Base-by-base conservation (phyloP, 2,113 vertebrate genomes). In the Paratilapia polleni region DNA sequence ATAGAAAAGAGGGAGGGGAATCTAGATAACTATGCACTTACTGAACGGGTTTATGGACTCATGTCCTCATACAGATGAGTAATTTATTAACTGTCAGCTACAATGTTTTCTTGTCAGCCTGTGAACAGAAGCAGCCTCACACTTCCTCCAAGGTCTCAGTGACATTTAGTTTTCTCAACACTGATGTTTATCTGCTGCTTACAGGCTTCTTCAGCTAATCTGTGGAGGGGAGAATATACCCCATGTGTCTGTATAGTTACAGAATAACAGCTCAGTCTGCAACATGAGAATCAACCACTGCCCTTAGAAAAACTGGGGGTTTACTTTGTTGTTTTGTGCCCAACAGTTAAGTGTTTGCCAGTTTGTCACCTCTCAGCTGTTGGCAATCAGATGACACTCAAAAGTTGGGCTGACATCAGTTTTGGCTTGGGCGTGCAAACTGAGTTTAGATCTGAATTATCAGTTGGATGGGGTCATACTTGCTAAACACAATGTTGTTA, bases 31-130 rank as follows among this genome's bases (percentile, higher is more conserved):
- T 10, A 31, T 34, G 38, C 59, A 86, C 31, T 63, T 77, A 73
- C 49, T 88, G 43, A 90, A 82, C 52, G 13, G 76, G 60, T 77
- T 77, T 70, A 64, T 82, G 84, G 43, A 49, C n/a, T 9, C 60
- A 15, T 54, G 68, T 28, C 77, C 77, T 60, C 58, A 68, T 8
- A 57, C 22, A 77, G 60, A 59, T 0, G 17, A 28, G 78, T 82
- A 19, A 91, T 56, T 83, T 31, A 87, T 82, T 88, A 90, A 84
- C 70, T 19, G 22, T 11, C 15, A 60, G 38, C 8, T 54, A 36
- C 19, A 31, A 4, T 8, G 15, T 15, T 41, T 43, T 63, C 26
- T 73, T 77, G 31, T 17, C 38, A 43, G 36, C 34, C 63, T 75
- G 41, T 36, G 10, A 73, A 52, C 66, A 52, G 66, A n/a, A 70